Base-by-base conservation (phyloP, 2,797 vertebrate species). In the Aeoliscus strigatus region DNA sequence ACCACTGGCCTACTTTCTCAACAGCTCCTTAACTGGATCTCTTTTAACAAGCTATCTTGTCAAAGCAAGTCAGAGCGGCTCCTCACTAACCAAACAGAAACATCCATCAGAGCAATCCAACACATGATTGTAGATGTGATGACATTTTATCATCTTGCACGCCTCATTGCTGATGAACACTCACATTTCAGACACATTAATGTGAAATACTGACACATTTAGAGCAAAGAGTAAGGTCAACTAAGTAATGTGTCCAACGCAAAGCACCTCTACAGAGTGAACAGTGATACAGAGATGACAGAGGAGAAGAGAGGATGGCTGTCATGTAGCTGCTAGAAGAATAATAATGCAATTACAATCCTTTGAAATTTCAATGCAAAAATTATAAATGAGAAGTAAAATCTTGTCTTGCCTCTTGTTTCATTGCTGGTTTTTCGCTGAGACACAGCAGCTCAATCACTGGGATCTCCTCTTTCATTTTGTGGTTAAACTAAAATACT, bases 241-340 rank as follows among this genome's bases (percentile, higher is more conserved):
- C 48, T 66, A 67, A 53, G 70, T 74, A 70, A 78, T 75, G 73
- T 57, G 63, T 57, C 32, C 39, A 4, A 27, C 54, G n/a, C 68
- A 48, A 66, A 53, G 58, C 62, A 66, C 48, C 57, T 53, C 33
- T 14, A 43, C 18, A 6, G 59, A 27, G 46, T 50, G 8, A 3
- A 24, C 9, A 24, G 50, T 29, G 43, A 66, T 39, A 24, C 3
- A 15, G 35, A 17, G 35, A 23, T 56, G 51, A 50, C 51, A 53
- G 40, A 52, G 52, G 1, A 37, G 53, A 55, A 39, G 51, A 62
- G 23, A 35, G 12, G 36, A 33, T 3, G 18, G 3, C 18, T 21
- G 18, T 21, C 18, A 21, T 21, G 18, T 21, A 6, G 3, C 6
- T 21, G 18, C 18, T 21, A 6, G 6, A 21, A 21, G 18, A 21